Base-by-base conservation (phyloP, 2,113 vertebrate genomes). In the Serilophus lunatus region DNA sequence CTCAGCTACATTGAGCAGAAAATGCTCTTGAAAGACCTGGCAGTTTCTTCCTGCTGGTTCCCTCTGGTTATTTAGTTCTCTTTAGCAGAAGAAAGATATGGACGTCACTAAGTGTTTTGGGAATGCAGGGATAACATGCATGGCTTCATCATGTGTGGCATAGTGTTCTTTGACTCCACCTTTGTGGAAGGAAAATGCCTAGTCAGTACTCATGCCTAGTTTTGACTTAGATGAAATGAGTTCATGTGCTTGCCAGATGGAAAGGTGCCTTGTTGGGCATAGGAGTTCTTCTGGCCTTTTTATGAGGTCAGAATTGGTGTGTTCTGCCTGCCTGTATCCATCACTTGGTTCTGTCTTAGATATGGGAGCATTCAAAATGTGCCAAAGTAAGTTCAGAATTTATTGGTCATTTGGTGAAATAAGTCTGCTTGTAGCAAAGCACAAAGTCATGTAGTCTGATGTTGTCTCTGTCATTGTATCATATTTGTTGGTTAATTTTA, bases 51-150 rank as follows among this genome's bases (percentile, higher is more conserved):
- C 38, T 86, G 42, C 56, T 70, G 31, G n/a, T 57, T 88, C 35
- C 42, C 38, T 70, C 4, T 1, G 6, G 68, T 76, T 77, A 28
- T 38, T 93, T 75, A 82, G 51, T 60, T 89, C 56, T 72, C 33
- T 68, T 60, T 29, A 35, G 54, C 17, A 66, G 51, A 88, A 83
- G n/a, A 78, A 72, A n/a, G 33, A 50, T 2, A 0, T 23, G 35
- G 47, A 80, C 2, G 1, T 82, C 85, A 74, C 25, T 53, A 31
- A 35, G 74, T 65, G 25, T 24, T 86, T 65, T 45, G 71, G 54
- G 51, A 66, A 29, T 61, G 26, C 66, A 72, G 54, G 33, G 18
- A 13, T 70, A 74, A 72, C 0, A 0, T 42, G 12, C 0, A 0
- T 79, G 75, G 13, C 60, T 74, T 82, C 26, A 12, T 82, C 26